A percentile compares a stretch with the other conserved stretches of the same genome.
Evolutionary conservation across 1,140 invertebrate genomes (phyloP).

Genomic region (Papilio aristodemus): DNA sequence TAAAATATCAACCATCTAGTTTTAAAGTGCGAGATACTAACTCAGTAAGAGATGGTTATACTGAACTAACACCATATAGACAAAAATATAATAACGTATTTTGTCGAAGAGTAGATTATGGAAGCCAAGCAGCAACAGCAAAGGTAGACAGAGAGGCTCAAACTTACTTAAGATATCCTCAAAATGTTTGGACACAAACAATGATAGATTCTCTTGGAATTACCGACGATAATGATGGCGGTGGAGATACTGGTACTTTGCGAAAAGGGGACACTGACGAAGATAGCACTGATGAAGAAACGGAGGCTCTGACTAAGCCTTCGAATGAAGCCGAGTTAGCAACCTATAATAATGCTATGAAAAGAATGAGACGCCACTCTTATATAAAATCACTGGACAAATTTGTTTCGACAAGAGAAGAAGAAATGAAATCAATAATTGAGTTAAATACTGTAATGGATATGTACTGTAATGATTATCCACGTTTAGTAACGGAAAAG

Average conservation of each 20-base stretch:
- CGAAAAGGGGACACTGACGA: constrained; percentile 39
- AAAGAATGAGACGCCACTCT: constrained; percentile 62
- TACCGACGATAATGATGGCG: constrained; percentile 51
- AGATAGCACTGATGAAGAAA: constrained; percentile 56
- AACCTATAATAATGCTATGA: constrained; percentile 57
- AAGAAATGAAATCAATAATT: constrained; percentile 70
- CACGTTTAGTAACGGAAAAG: constrained; percentile 75
- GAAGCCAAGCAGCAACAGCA: constrained; percentile 76
- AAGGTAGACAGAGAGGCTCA: constrained; percentile 80
- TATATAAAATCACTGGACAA: constrained; percentile 66
- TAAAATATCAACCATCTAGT: constrained; percentile 70
- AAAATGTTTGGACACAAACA: constrained; percentile 85
- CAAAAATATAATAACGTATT: constrained; percentile 82
- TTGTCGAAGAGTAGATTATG: constrained; percentile 79
- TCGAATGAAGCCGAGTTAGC: constrained; percentile 56
- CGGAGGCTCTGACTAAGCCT: constrained; percentile 43
- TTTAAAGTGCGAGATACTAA: constrained; percentile 78
- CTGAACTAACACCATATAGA: constrained; percentile 82
- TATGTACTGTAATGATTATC: constrained; percentile 84
- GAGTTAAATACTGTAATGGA: constrained; percentile 83
- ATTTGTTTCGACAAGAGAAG: constrained; percentile 49
- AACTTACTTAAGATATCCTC: constrained; percentile 83
- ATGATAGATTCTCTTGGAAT: constrained; percentile 76
- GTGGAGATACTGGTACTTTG: constrained; percentile 51
- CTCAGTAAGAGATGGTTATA: constrained; percentile 84